Conservation (phyloP, 2,113 vertebrate genomes). For the Oncorhynchus clarkii region DNA sequence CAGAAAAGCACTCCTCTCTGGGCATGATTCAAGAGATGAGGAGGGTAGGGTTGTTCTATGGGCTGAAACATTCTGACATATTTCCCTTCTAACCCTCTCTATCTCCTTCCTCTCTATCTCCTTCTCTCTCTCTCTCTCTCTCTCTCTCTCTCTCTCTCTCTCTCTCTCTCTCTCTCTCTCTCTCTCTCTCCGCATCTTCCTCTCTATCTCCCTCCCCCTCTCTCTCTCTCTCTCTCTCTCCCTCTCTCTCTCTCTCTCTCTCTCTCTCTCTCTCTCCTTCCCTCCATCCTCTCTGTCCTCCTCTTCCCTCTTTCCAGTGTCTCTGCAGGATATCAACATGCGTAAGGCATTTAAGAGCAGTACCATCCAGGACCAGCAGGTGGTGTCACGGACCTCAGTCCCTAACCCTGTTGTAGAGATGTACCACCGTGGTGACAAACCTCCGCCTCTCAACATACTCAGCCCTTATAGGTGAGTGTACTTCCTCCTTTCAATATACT, state of each 20-base stretch:
- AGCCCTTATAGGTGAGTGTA: slow-evolving; percentile 79
- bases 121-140: no score
- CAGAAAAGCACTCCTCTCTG: not conserved
- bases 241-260: no score
- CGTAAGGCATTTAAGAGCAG: slow-evolving; percentile 92
- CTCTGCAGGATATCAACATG: slow-evolving; percentile 93
- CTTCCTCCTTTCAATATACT: not conserved
- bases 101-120: no score
- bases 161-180: no score
- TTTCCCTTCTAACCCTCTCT: no score
- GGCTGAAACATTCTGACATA: no score
- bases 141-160: no score
- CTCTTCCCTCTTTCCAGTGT: slow-evolving; percentile 69
- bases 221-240: no score
- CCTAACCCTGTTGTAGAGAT: slow-evolving; percentile 91
- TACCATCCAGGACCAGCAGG: slow-evolving; percentile 91
- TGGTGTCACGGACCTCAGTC: slow-evolving; percentile 87
- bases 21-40: not conserved
- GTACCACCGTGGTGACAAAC: slow-evolving; percentile 89
- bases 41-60: not conserved
- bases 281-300: no score
- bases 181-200: rapidly evolving
- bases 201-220: no score
- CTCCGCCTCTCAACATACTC: slow-evolving; percentile 89
- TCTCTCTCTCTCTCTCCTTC: no score